Evolutionary conservation across 1,140 invertebrate species (phyloP), one percentile per base, ranked within the genome.

Genomic region (Sycophaga agraensis): DNA sequence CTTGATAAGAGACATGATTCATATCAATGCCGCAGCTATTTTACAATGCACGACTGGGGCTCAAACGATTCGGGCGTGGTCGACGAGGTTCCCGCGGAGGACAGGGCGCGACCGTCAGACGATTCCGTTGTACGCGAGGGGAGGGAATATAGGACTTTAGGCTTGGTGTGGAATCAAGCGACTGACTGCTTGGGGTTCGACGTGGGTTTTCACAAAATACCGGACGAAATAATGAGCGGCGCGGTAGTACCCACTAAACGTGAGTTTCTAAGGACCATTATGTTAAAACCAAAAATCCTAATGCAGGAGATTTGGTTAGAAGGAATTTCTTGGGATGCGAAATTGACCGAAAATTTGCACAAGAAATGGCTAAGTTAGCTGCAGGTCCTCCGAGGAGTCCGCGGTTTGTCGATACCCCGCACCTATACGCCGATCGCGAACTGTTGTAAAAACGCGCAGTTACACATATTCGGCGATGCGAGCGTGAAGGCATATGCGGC

Each of bases 231-330:
- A 2, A 5, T 28, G 16, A 37, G 24, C 5, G 55, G 24, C 6
- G 6, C 11, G 26, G 26, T 37, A 4, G n/a, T 16, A 14, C 70
- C 65, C 2, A 68, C 67, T 8, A 73, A 74, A 58, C n/a, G n/a
- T n/a, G n/a, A n/a, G n/a, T n/a, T n/a, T n/a, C n/a, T n/a, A n/a
- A n/a, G n/a, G n/a, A n/a, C 67, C 7, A 62, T 72, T 2, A 66
- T 72, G 63, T 54, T 77, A 28, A 68, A 67, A 53, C 37, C 62
- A 22, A 78, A 77, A 68, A 74, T 77, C 9, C 40, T 80, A 3
- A 51, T 81, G 2, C 77, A 79, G 66, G 59, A 73, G 8, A 62
- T 74, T 17, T 76, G 73, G 70, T 4, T 4, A 7, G 43, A 39
- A 14, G 35, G 39, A 22, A 58, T 62, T n/a, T 4, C 12, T 14